Conservation (phyloP, 2,113 vertebrate genomes). For the Pungitius pungitius region DNA sequence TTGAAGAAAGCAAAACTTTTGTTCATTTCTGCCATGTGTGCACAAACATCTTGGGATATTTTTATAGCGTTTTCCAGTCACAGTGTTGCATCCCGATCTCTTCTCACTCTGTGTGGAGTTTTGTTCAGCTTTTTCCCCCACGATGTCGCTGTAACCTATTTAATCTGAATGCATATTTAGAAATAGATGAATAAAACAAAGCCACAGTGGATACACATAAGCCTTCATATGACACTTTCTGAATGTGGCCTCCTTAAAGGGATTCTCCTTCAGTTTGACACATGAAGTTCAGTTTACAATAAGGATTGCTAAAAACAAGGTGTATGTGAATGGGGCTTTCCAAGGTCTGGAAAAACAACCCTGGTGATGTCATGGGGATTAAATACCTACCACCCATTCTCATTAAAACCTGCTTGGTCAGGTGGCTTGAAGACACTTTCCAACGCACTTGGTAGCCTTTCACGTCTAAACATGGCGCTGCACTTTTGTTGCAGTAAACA, state of each 20-base stretch:
- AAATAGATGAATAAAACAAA: constrained; percentile 42
- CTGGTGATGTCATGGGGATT: constrained; percentile 10
- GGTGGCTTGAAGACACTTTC: background rate
- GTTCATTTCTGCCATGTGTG: background rate
- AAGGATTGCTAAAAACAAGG: background rate
- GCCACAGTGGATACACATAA: constrained; percentile 31
- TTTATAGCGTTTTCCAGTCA: constrained; percentile 9
- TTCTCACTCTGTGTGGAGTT: constrained; percentile 28
- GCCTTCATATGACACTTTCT: constrained; percentile 41
- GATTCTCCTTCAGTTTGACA: constrained; percentile 17
- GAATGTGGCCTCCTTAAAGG: constrained; percentile 13
- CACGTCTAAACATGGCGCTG: background rate
- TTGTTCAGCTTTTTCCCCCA: background rate
- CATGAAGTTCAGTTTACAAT: constrained; percentile 11
- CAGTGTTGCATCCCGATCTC: constrained; percentile 8
- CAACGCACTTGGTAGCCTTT: background rate
- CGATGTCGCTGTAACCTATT: constrained; percentile 26
- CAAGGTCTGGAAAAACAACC: background rate
- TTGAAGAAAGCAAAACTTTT: background rate
- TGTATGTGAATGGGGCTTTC: constrained; percentile 22
- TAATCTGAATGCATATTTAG: constrained; percentile 20
- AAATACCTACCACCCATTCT: background rate
- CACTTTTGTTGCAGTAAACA: background rate
- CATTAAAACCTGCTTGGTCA: background rate
- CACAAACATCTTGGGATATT: constrained; percentile 17